Percentiles rank a stretch among this genome's conserved stretches.
Conservation (phyloP, 1,140 invertebrate species). For the Zeugodacus cucurbitae region DNA sequence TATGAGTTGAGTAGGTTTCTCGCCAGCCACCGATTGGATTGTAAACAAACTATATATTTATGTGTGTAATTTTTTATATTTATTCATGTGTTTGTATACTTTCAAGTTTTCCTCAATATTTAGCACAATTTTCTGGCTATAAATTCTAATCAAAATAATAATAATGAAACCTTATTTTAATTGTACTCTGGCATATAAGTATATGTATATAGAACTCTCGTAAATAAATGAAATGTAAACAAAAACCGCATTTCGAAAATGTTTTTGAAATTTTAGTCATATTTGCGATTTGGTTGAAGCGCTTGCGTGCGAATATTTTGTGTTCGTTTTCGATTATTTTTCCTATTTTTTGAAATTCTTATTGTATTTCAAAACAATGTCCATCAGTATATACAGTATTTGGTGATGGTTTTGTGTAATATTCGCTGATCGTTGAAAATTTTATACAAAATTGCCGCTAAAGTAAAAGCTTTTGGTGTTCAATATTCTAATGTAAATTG, state of each 20-base stretch:
- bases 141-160: neutral
- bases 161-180: neutral
- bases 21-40: neutral
- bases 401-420: neutral
- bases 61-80: neutral
- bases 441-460: neutral
- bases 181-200: neutral
- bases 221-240: constrained; percentile 19
- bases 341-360: neutral
- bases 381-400: neutral
- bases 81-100: neutral
- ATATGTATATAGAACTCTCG: neutral
- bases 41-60: neutral
- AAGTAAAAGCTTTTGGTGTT: neutral
- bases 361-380: neutral
- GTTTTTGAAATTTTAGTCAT: constrained; percentile 15
- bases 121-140: no score
- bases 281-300: neutral
- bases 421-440: neutral
- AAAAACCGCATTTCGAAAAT: neutral
- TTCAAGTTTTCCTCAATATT: neutral
- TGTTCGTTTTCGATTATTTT: neutral
- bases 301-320: neutral
- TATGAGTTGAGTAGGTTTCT: constrained; percentile 46
- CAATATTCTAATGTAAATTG: neutral